Base-by-base conservation (phyloP, 92 coral and sea anemone genomes). In the Epizoanthus illoricatus region DNA sequence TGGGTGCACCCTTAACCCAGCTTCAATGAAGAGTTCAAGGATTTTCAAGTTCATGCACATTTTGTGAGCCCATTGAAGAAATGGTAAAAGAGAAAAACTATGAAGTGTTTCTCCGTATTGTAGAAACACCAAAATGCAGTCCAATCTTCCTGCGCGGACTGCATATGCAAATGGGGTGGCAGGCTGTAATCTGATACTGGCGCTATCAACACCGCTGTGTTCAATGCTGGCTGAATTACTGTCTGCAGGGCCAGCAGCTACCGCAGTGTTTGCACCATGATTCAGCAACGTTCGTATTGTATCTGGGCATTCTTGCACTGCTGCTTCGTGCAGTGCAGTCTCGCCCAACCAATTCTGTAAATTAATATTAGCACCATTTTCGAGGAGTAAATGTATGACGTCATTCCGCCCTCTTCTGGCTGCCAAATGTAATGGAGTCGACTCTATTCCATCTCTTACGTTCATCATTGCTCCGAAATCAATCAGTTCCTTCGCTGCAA, bases 401-500 rank as follows among this genome's bases (percentile, higher is more conserved):
- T 74, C 65, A 8, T 74, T 62, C 17, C 66, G 39, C 21, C 75
- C 71, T 6, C 5, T 28, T 47, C 80, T 16, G 24, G 74, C 82
- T 5, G 86, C 87, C 18, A 71, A 55, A 76, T 87, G 90, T 60
- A 87, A 45, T 39, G 90, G 87, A 18, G 84, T 87, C 5, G 75
- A 87, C 15, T 43, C 80, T 19, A 74, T 49, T 2, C 36, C 11
- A 56, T 54, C 90, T 71, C 65, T 58, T 21, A 60, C 64, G 36
- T 87, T 87, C 54, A 87, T 84, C 43, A 70, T 43, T 11, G 81
- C 76, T 66, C 90, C 87, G 60, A 74, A 74, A 11, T 72, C 8
- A 69, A 87, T 49, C 24, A 87, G 85, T 58, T 78, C 79, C 63
- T 62, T 54, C 28, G 69, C 87, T 56, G 87, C 85, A 33, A 65